Evolutionary conservation across 1,140 invertebrate genomes (phyloP).

Genomic region (Apis laboriosa): DNA sequence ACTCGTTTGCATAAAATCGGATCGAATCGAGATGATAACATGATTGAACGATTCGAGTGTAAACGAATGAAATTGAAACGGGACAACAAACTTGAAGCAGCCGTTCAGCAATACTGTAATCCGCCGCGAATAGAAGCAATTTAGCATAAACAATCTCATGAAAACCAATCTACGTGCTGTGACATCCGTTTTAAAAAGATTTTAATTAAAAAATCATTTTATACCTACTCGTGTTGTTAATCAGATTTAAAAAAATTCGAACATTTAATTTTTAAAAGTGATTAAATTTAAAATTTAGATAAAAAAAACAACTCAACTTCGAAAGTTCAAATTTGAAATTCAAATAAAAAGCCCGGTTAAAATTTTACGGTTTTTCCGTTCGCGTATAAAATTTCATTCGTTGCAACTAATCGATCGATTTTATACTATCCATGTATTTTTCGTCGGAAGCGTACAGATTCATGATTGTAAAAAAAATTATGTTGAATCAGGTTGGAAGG

Average conservation of each 20-base stretch:
- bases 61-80: constrained; percentile 42
- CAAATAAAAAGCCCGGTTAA: neutral
- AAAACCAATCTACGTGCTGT: neutral
- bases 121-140: constrained; percentile 10
- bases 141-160: constrained; percentile 7
- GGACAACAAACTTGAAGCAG: neutral
- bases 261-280: neutral
- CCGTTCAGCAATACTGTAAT: neutral
- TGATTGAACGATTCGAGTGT: constrained; percentile 39
- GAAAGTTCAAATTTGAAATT: neutral
- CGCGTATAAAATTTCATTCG: no score
- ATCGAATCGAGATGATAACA: constrained; percentile 26
- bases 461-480: neutral
- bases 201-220: no score
- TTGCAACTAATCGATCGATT: neutral
- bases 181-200: no score
- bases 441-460: neutral
- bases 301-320: neutral
- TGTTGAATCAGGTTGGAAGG: neutral
- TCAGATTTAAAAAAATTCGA: neutral
- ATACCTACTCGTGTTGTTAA: no score
- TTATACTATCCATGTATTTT: neutral
- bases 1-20: constrained; percentile 31
- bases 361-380: neutral
- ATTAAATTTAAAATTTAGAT: neutral